phyloP scores from a whole-genome alignment of 2,113 vertebrate genomes.

The Pelmatolapia mariae region DNA sequence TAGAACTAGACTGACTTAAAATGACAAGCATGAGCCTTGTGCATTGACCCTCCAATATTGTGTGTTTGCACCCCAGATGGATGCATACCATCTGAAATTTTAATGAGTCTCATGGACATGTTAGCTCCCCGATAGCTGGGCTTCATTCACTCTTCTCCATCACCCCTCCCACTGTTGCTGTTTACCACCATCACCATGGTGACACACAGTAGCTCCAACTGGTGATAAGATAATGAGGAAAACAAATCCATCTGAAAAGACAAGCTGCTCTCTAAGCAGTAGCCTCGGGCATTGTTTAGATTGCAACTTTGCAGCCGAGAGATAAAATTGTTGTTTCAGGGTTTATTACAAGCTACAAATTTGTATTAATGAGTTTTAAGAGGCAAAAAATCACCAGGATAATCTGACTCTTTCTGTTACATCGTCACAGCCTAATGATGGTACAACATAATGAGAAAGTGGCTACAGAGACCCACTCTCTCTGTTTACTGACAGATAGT shows the following conservation, averaged over 20 bases:
- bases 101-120: slow-evolving; percentile 70
- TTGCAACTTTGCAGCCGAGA: slow-evolving; percentile 32
- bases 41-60: slow-evolving; percentile 22
- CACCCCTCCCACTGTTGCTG: slow-evolving; percentile 41
- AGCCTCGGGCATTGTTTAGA: slow-evolving; percentile 39
- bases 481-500: neutral
- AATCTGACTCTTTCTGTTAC: neutral
- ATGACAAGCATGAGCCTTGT: neutral
- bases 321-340: slow-evolving; percentile 44
- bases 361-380: neutral
- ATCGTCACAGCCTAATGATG: neutral
- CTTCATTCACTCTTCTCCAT: slow-evolving; percentile 57
- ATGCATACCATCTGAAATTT: slow-evolving; percentile 69
- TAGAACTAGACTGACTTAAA: neutral
- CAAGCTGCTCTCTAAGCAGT: slow-evolving; percentile 30
- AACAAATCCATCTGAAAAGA: slow-evolving; percentile 71
- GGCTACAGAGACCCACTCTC: neutral
- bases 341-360: slow-evolving; percentile 32
- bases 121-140: slow-evolving; percentile 61
- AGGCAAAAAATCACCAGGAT: slow-evolving; percentile 4
- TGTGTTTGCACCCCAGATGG: slow-evolving; percentile 41
- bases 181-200: slow-evolving; percentile 66
- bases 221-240: slow-evolving; percentile 73
- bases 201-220: slow-evolving; percentile 51
- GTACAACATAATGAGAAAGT: neutral